phyloP scores from a whole-genome alignment of 2,113 vertebrate genomes.

The Serinus canaria region DNA sequence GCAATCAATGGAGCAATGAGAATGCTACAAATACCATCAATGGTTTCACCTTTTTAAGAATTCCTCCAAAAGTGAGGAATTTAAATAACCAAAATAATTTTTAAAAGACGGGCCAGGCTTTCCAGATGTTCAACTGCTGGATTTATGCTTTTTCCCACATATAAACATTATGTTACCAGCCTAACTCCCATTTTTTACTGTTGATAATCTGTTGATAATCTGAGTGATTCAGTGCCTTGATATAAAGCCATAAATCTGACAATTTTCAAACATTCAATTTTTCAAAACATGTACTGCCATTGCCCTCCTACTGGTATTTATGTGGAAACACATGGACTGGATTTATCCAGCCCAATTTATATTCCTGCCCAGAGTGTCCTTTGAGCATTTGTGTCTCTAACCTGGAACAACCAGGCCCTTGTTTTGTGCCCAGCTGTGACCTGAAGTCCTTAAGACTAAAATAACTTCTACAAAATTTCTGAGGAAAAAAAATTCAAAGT shows the following conservation, averaged over 20 bases:
- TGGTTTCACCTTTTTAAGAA: neutral
- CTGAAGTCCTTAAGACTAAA: neutral
- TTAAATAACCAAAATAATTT: neutral
- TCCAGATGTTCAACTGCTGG: neutral
- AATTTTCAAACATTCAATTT: neutral
- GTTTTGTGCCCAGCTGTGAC: neutral
- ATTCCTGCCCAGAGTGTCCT: neutral
- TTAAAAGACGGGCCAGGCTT: neutral
- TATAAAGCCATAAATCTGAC: neutral
- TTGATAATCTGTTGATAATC: neutral
- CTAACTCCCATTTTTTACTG: neutral
- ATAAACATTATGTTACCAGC: neutral
- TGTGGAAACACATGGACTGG: neutral
- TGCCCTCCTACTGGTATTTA: neutral
- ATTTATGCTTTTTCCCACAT: neutral
- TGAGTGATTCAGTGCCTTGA: neutral
- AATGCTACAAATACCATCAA: neutral
- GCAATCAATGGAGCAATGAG: neutral
- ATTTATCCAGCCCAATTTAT: neutral
- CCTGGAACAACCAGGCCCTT: neutral
- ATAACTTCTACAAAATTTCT: neutral
- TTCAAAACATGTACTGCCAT: neutral
- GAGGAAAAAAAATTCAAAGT: neutral
- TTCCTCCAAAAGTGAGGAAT: neutral
- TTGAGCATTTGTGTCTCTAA: neutral